A percentile compares a stretch with the other conserved stretches of the same genome.
Conservation (phyloP, 2,113 vertebrate species). For the Trinectes maculatus region DNA sequence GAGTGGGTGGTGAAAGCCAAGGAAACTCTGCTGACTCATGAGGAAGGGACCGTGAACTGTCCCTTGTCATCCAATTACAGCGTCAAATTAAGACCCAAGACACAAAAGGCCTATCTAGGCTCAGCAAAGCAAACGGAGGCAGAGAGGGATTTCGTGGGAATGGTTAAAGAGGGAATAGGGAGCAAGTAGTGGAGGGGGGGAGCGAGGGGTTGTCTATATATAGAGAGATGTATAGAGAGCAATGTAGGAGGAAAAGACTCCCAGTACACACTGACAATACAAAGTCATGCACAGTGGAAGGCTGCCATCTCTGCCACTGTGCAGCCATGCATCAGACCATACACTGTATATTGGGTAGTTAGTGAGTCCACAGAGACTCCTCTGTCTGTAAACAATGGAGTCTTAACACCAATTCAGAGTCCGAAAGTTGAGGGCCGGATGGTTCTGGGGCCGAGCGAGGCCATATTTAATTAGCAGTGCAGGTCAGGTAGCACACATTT, state of each 20-base stretch:
- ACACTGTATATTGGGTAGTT: slow-evolving; percentile 37
- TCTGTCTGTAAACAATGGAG: slow-evolving; percentile 61
- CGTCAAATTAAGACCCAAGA: slow-evolving; percentile 70
- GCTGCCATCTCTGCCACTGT: slow-evolving; percentile 52
- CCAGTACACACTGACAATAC: slow-evolving; percentile 48
- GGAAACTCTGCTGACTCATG: slow-evolving; percentile 73
- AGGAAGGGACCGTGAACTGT: slow-evolving; percentile 55
- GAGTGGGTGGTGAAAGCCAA: slow-evolving; percentile 55
- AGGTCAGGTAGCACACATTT: slow-evolving; percentile 39
- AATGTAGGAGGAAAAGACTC: slow-evolving; percentile 28
- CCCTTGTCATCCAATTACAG: slow-evolving; percentile 68
- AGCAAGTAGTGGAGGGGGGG: neutral
- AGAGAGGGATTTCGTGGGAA: slow-evolving; percentile 33
- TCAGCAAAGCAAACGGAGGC: slow-evolving; percentile 44
- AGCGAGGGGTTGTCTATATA: neutral
- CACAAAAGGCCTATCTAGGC: slow-evolving; percentile 52
- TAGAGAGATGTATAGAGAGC: slow-evolving; percentile 28
- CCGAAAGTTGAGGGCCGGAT: slow-evolving; percentile 22
- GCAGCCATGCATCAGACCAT: slow-evolving; percentile 51
- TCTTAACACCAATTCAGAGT: slow-evolving; percentile 43
- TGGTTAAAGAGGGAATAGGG: neutral
- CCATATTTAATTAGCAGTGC: slow-evolving; percentile 56
- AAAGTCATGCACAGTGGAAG: slow-evolving; percentile 48
- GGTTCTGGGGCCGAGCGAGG: slow-evolving; percentile 15
- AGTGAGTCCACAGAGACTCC: slow-evolving; percentile 54